Evolutionary conservation across 2,888 invertebrate species (phyloP), one percentile per base, ranked within the genome.

Genomic region (Oscheius myriophilus): DNA sequence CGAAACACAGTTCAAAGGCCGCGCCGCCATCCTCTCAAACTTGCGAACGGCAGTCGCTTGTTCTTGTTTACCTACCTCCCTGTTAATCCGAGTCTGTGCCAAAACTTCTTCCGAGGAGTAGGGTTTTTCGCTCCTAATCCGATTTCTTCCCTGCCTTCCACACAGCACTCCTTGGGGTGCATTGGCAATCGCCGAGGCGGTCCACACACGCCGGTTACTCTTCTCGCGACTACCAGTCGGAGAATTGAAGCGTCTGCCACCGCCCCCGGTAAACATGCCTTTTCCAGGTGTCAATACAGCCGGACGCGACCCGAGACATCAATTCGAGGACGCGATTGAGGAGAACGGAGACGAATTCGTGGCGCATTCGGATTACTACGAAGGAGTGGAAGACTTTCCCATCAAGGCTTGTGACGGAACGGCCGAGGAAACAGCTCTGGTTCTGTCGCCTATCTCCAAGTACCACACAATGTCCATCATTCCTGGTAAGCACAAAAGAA

Each of bases 271-370:
- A 33, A 33, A 33, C 33, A 33, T 33, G 33, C 33, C 33, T 33
- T 33, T 33, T 33, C 33, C 33, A 33, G 33, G 33, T 33, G 33
- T 33, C 26, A 16, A 33, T n/a, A n/a, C 63, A 53, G 39, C 66
- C n/a, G 67, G 67, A 53, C 62, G 70, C 61, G 72, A 77, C 66
- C 77, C 73, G 25, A 66, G 68, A 14, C 78, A 75, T 59, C 67
- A 71, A 14, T 66, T 67, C 21, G 81, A 81, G 64, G 81, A 81
- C 51, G 75, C 75, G 11, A 71, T 81, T 25, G 81, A 81, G 65
- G 81, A 81, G 59, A 78, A 79, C 79, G 81, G 78, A 46, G 78
- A 81, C 52, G 81, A 81, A 57, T 64, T 64, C 42, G 72, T 75
- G 41, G 64, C 72, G 16, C 78, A 75, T 63, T 75, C 70, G n/a